Base-by-base conservation (phyloP, 2,888 invertebrate species). In the Plebejus argus region DNA sequence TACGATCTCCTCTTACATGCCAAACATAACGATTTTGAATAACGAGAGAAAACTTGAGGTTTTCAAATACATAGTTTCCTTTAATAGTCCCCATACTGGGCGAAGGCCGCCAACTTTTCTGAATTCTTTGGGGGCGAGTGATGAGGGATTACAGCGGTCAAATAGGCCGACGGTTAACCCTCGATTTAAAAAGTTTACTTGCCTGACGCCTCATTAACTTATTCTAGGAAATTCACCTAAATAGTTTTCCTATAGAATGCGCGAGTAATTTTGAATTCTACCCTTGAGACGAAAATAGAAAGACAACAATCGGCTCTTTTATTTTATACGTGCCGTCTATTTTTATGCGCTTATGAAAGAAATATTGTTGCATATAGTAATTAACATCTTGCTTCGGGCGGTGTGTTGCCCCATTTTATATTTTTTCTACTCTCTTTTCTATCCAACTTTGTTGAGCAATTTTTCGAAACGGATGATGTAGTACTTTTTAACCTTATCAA, bases 271-370 rank as follows among this genome's bases (percentile, higher is more conserved):
- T 23, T 20, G 23, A 58, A 58, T 8, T 20, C 10, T 7, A 20
- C 58, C 10, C 20, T 66, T 10, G 20, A 4, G 61, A 66, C 61
- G 23, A 66, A 66, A 66, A 66, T 66, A 66, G 61, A 66, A 28
- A 66, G 23, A 28, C 4, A 23, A 66, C 15, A 66, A 66, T 23
- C 23, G 61, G 23, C 15, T 66, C 10, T 23, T 66, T 66, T 66
- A 66, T 66, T 23, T 66, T 2, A 12, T 66, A 45, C 53, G 23
- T 28, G 28, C 5, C 61, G 20, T 66, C 61, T 66, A 23, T 58
- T 58, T 18, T 71, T 71, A 71, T 28, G 71, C 35, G 71, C 23
- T 39, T 39, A n/a, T 71, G 71, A 71, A 45, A 45, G 71, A 61
- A 61, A 66, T 66, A 28, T 28, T 66, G 23, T 66, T 66, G 61